Percentiles rank a stretch among this genome's conserved stretches.
These are phyloP conservation scores for Nezara viridula DNA, from an alignment of 2,888 invertebrate genomes.

Conservation along the genomic window DNA sequence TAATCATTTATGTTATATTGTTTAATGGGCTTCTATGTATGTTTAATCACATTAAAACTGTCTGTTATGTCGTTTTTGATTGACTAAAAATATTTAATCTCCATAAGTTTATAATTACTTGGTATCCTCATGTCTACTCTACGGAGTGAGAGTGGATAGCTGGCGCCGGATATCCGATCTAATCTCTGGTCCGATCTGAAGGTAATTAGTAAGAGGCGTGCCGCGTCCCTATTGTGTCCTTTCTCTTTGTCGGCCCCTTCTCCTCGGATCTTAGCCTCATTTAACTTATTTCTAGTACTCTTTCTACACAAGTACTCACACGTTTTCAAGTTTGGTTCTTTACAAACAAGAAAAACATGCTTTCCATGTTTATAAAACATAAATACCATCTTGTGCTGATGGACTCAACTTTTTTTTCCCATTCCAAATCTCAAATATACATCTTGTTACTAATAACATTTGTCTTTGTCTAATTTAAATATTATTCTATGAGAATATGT, in stretches of 20 bases:
- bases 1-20: too few relatives aligned
- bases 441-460: too few relatives aligned
- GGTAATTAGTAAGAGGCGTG: constrained; percentile 23
- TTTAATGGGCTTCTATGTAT: too few relatives aligned
- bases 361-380: background rate
- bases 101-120: background rate
- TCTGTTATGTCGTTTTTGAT: too few relatives aligned
- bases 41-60: too few relatives aligned
- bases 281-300: background rate
- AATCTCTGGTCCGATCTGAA: constrained; percentile 17
- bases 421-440: too few relatives aligned
- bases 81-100: background rate
- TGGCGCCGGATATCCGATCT: constrained; percentile 39
- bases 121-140: background rate
- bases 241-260: background rate
- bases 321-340: background rate
- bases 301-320: too few relatives aligned
- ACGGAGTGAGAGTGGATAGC: background rate
- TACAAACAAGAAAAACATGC: too few relatives aligned
- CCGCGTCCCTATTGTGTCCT: background rate
- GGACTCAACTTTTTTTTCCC: background rate
- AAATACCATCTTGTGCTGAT: background rate
- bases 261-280: background rate
- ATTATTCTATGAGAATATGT: too few relatives aligned
- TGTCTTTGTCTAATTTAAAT: too few relatives aligned